These are phyloP conservation scores for Pterostichus niger DNA, from an alignment of 2,888 invertebrate genomes.

Conservation along the genomic window DNA sequence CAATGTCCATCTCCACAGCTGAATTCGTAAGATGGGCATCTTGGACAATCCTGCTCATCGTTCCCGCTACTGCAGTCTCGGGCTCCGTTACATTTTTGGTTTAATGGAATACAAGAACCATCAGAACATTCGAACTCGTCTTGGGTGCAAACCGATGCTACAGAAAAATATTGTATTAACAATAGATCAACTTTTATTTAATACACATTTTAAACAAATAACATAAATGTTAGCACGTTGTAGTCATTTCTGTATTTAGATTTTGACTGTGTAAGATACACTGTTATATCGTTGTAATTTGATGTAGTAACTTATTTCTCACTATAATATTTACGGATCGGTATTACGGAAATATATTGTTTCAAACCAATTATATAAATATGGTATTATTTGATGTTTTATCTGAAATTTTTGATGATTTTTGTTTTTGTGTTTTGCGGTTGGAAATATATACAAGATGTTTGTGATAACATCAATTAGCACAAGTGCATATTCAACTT, in stretches of 20 bases:
- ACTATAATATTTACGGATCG: too few relatives aligned
- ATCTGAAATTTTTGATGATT: not conserved
- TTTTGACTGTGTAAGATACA: too few relatives aligned
- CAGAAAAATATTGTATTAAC: slow-evolving; percentile 59
- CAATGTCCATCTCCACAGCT: slow-evolving; percentile 82
- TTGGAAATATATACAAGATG: slow-evolving; percentile 45
- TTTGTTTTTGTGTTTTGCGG: not conserved
- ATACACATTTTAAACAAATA: not conserved
- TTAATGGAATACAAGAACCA: slow-evolving; percentile 79
- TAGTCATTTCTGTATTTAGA: too few relatives aligned
- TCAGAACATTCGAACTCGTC: slow-evolving; percentile 84
- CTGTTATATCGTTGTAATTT: too few relatives aligned
- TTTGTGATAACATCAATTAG: slow-evolving; percentile 41
- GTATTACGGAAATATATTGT: too few relatives aligned
- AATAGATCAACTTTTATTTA: not conserved
- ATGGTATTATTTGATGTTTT: too few relatives aligned
- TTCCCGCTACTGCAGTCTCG: slow-evolving; percentile 81
- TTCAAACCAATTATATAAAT: too few relatives aligned
- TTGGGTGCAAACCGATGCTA: slow-evolving; percentile 79
- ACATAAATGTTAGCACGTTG: not conserved
- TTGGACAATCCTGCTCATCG: slow-evolving; percentile 80
- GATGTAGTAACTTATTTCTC: too few relatives aligned
- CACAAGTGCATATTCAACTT: slow-evolving; percentile 45
- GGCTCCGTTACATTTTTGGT: slow-evolving; percentile 80
- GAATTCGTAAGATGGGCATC: slow-evolving; percentile 80